phyloP scores from a whole-genome alignment of 2,797 vertebrate genomes.

The Enteromius thamalakanensis region DNA sequence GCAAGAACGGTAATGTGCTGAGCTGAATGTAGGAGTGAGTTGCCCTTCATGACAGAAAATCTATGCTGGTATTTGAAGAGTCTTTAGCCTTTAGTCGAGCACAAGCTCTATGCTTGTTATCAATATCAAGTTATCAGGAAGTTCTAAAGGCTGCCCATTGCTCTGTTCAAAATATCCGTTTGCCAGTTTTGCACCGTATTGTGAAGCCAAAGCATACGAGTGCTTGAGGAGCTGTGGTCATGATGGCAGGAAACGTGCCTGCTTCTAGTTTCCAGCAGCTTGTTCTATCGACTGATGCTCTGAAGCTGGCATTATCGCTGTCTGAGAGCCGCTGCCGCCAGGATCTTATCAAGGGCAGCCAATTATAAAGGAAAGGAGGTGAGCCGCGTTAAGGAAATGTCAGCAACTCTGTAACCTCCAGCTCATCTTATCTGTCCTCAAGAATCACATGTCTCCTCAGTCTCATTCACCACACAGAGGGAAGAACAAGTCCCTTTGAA shows the following conservation, averaged over 20 bases:
- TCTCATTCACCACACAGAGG: conserved; percentile 32
- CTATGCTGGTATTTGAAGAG: conserved; percentile 53
- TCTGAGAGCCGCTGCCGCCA: conserved; percentile 64
- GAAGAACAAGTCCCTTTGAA: neutral
- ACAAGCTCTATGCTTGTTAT: conserved; percentile 23
- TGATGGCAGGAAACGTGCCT: neutral
- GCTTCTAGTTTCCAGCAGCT: conserved; percentile 16
- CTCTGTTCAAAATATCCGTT: conserved; percentile 12
- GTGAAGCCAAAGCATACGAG: neutral
- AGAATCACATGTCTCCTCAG: conserved; percentile 61
- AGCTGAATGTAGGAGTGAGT: neutral
- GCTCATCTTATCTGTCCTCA: conserved; percentile 69
- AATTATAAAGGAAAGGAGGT: conserved; percentile 76
- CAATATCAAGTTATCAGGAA: conserved; percentile 44
- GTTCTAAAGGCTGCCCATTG: conserved; percentile 40
- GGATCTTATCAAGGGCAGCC: conserved; percentile 77
- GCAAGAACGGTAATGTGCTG: neutral
- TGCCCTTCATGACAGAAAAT: conserved; percentile 48
- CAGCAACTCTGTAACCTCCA: conserved; percentile 75
- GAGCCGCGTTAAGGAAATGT: conserved; percentile 73
- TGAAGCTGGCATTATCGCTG: conserved; percentile 61
- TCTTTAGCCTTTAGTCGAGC: conserved; percentile 42
- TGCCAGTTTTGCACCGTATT: neutral
- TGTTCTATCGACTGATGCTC: conserved; percentile 44
- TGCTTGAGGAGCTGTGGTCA: neutral